These are phyloP conservation scores for Myotis yumanensis DNA, from an alignment of 2,113 vertebrate genomes.

Conservation along the genomic window DNA sequence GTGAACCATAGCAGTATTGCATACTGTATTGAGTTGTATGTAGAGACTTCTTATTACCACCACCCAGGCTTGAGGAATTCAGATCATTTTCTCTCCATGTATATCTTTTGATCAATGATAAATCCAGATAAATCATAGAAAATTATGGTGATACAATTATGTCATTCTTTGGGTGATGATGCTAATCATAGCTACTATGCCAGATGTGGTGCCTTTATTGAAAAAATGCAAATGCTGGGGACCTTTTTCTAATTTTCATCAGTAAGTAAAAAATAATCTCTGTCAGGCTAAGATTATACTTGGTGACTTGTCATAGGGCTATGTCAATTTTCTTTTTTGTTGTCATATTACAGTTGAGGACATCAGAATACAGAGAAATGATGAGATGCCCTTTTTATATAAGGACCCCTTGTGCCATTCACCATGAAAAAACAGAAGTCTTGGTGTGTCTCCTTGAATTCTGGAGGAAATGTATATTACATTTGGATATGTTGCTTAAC, in stretches of 20 bases:
- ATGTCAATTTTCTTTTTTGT: neutral
- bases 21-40: neutral
- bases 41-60: neutral
- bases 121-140: neutral
- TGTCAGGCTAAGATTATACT: neutral
- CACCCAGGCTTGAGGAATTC: neutral
- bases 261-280: neutral
- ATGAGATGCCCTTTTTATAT: neutral
- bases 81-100: neutral
- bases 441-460: neutral
- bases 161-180: neutral
- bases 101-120: neutral
- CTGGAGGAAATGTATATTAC: neutral
- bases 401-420: rapidly evolving
- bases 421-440: neutral
- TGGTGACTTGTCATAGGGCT: neutral
- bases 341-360: neutral
- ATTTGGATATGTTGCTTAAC: neutral
- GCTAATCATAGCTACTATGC: neutral
- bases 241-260: neutral
- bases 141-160: neutral
- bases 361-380: neutral
- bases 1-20: neutral
- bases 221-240: neutral
- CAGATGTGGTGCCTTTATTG: neutral